Evolutionary conservation across 2,888 invertebrate species (phyloP).

Genomic region (Liodrosophila aerea): DNA sequence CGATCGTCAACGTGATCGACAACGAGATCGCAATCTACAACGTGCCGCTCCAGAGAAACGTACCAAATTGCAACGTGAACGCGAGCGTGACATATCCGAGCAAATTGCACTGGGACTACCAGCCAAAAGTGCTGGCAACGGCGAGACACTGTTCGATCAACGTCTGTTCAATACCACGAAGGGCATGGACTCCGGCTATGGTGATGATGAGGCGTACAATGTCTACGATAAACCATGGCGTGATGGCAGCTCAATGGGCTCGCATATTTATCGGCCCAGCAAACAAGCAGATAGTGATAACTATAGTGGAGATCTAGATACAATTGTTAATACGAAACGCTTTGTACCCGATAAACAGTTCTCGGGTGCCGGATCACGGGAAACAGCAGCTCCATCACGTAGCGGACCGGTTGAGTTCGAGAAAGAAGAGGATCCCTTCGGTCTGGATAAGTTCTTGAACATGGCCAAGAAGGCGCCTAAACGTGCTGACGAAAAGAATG

Average conservation of each 20-base stretch:
- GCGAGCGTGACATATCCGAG: slow-evolving; percentile 98
- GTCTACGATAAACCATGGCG: slow-evolving; percentile 99
- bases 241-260: slow-evolving; percentile 91
- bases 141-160: slow-evolving; percentile 96
- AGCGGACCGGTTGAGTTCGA: slow-evolving; percentile 98
- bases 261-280: slow-evolving; percentile 94
- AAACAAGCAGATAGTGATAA: slow-evolving; percentile 94
- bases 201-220: slow-evolving; percentile 98
- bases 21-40: slow-evolving; percentile 95
- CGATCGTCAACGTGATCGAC: slow-evolving; percentile 95
- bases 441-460: slow-evolving; percentile 98
- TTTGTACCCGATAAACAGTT: slow-evolving; percentile 99
- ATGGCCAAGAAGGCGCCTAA: slow-evolving; percentile 94
- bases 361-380: slow-evolving; percentile 90
- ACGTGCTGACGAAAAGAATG: slow-evolving; percentile 84
- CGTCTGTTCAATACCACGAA: slow-evolving; percentile 96
- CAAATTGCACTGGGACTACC: slow-evolving; percentile 99
- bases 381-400: slow-evolving; percentile 84
- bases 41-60: slow-evolving; percentile 97
- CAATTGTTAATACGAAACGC: slow-evolving; percentile 93
- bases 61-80: slow-evolving; percentile 92
- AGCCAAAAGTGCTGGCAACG: slow-evolving; percentile 87
- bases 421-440: slow-evolving; percentile 95
- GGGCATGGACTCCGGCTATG: slow-evolving; percentile 95
- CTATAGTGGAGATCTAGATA: slow-evolving; percentile 95